Conservation (phyloP, 2,888 invertebrate species). For the Prosapia bicincta region DNA sequence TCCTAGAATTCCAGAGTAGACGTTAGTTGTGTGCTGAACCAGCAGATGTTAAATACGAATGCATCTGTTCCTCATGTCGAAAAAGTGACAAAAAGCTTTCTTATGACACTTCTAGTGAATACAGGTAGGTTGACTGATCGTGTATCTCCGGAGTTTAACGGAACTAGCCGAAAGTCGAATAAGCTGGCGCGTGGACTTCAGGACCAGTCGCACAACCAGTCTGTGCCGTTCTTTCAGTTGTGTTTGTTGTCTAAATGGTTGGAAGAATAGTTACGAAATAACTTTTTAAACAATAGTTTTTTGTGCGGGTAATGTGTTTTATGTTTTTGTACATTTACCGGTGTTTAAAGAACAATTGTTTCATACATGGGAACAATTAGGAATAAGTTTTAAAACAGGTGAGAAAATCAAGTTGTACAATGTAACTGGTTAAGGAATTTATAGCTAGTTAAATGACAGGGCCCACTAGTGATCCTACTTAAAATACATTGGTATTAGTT, state of each 20-base stretch:
- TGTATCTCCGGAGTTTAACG: neutral
- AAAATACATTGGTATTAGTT: neutral
- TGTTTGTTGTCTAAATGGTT: neutral
- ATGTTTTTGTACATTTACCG: neutral
- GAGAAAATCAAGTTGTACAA: neutral
- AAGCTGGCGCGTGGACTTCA: neutral
- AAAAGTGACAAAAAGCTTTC: neutral
- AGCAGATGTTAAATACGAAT: neutral
- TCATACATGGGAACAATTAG: neutral
- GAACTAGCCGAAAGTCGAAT: neutral
- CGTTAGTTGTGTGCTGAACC: neutral
- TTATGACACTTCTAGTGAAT: neutral
- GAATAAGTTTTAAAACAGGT: neutral
- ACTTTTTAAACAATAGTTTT: neutral
- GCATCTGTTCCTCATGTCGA: neutral
- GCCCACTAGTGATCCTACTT: neutral
- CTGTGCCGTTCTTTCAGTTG: neutral
- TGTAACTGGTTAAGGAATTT: neutral
- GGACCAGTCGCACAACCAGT: neutral
- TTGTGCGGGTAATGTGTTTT: neutral
- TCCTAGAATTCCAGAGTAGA: too few species aligned
- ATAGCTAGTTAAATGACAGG: neutral
- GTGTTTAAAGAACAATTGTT: neutral
- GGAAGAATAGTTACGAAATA: neutral
- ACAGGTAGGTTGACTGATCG: neutral